Percentiles rank a stretch among this genome's conserved stretches.
phyloP scores from a whole-genome alignment of 1,140 invertebrate species.

The Prorops nasuta region DNA sequence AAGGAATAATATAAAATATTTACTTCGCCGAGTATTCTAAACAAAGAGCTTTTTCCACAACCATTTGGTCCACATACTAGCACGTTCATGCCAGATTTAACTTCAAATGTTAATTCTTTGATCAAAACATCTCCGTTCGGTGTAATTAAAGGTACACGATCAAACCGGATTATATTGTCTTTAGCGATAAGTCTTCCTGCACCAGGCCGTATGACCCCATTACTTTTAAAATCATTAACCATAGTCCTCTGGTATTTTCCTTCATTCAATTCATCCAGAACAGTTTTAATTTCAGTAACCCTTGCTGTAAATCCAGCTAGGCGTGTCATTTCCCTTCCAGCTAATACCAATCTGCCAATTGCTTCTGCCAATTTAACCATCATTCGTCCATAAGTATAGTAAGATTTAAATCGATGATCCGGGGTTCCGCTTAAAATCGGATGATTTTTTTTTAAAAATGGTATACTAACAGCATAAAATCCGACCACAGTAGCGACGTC shows the following conservation, averaged over 20 bases:
- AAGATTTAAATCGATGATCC: constrained; percentile 66
- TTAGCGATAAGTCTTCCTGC: constrained; percentile 79
- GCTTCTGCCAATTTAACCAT: constrained; percentile 95
- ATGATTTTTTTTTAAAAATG: constrained; percentile 80
- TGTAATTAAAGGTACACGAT: constrained; percentile 90
- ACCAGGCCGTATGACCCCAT: constrained; percentile 61
- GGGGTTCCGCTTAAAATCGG: constrained; percentile 59
- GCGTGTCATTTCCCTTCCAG: constrained; percentile 90
- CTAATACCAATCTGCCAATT: constrained; percentile 89
- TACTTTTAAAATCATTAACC: constrained; percentile 61
- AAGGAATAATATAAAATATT: no score
- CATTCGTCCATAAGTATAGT: constrained; percentile 97
- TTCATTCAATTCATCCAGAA: constrained; percentile 82
- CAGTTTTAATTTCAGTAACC: constrained; percentile 85
- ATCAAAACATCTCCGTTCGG: constrained; percentile 96
- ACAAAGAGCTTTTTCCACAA: constrained; percentile 94
- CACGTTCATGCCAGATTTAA: constrained; percentile 93
- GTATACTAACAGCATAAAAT: constrained; percentile 91
- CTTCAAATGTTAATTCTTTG: constrained; percentile 86
- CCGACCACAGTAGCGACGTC: constrained; percentile 93
- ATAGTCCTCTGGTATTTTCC: constrained; percentile 88
- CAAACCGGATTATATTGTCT: constrained; percentile 92
- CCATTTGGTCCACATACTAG: constrained; percentile 97
- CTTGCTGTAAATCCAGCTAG: constrained; percentile 91
- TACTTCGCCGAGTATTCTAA: constrained; percentile 88